A percentile compares a stretch with the other conserved stretches of the same genome.
These are phyloP conservation scores for Saxicola maurus DNA, from an alignment of 2,797 vertebrate genomes.

Conservation along the genomic window DNA sequence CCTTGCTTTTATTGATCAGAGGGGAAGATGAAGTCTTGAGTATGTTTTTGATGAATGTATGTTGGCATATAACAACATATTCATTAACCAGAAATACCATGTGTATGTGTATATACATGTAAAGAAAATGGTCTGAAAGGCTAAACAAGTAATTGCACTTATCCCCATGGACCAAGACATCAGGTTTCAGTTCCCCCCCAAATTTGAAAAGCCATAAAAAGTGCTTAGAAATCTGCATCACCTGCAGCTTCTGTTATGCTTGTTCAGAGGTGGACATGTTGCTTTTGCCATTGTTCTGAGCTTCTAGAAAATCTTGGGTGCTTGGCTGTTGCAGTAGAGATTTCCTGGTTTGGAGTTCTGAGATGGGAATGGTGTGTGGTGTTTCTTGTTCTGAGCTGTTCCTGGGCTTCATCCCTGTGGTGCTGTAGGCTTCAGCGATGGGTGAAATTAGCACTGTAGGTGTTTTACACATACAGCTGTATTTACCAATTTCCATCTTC, in stretches of 20 bases:
- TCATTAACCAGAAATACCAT: not conserved
- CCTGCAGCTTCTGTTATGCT: not conserved
- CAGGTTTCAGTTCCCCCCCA: not conserved
- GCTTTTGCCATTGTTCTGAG: not conserved
- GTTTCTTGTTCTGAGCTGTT: not conserved
- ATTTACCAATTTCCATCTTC: not conserved
- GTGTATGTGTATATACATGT: rapidly evolving
- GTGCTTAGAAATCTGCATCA: not conserved
- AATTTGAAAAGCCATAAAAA: not conserved
- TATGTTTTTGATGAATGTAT: not conserved
- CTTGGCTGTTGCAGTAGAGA: not conserved
- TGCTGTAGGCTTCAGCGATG: not conserved
- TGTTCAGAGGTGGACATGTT: not conserved
- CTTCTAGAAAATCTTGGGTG: not conserved
- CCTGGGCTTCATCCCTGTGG: not conserved
- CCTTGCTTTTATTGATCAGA: not conserved
- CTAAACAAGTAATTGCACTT: not conserved
- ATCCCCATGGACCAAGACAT: not conserved
- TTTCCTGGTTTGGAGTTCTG: not conserved
- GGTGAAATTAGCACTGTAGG: not conserved
- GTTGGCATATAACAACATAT: not conserved
- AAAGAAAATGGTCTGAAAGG: not conserved
- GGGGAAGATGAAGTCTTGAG: not conserved
- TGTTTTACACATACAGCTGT: rapidly evolving
- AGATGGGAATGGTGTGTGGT: not conserved